phyloP scores from a whole-genome alignment of 2,888 invertebrate species.

The Anaspis maculata region DNA sequence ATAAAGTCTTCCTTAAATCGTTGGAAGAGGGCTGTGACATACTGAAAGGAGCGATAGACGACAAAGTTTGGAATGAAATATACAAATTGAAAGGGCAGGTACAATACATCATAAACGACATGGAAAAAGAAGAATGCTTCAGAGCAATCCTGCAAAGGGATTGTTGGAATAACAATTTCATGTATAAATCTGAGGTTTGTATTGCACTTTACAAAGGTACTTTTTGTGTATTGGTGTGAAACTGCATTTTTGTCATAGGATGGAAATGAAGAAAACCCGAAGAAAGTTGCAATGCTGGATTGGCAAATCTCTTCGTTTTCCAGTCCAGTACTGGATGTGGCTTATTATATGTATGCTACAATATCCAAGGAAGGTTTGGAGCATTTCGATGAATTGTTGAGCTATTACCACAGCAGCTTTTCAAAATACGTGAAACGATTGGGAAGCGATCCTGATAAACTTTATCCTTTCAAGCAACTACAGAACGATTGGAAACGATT shows the following conservation, averaged over 20 bases:
- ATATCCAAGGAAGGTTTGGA: constrained; percentile 19
- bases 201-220: background rate
- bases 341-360: constrained; percentile 25
- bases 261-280: constrained; percentile 16
- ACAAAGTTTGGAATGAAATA: background rate
- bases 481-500: constrained; percentile 22
- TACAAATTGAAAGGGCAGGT: constrained; percentile 1
- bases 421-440: constrained; percentile 19
- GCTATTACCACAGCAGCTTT: constrained; percentile 22
- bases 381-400: constrained; percentile 22
- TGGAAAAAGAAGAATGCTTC: background rate
- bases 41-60: constrained; percentile 4
- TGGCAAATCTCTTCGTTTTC: constrained; percentile 24
- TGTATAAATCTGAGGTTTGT: constrained; percentile 24
- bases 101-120: constrained; percentile 3
- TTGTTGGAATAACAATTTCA: constrained; percentile 15
- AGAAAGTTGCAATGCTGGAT: constrained; percentile 25
- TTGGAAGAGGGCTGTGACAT: constrained; percentile 2
- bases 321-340: constrained; percentile 25
- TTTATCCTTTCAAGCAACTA: constrained; percentile 19
- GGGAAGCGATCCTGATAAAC: constrained; percentile 15
- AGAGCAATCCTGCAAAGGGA: constrained; percentile 20
- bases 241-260: too few species aligned
- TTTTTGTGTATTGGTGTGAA: too few species aligned
- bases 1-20: background rate